Evolutionary conservation across 2,113 vertebrate genomes (phyloP), one percentile per base, ranked within the genome.

Genomic region (Xiphias gladius): DNA sequence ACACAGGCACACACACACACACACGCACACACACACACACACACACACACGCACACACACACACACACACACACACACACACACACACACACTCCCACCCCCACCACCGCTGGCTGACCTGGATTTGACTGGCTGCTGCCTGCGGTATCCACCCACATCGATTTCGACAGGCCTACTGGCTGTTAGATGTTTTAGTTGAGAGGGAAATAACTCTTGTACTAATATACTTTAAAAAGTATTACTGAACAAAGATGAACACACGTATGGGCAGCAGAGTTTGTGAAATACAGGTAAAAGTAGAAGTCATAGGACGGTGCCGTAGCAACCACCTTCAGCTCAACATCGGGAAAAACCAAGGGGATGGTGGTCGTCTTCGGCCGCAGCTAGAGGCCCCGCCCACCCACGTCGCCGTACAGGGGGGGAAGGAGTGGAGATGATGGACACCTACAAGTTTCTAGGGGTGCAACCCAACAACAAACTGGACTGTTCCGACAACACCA

Each of bases 41-140:
- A 35, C 32, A 16, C 46, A 32, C 57, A 22, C 75, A 19, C 65
- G n/a, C 71, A 61, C 55, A 52, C 54, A 61, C 69, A 37, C 39
- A 24, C 39, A 50, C 74, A 77, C 48, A 62, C 75, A 64, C 71
- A 66, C 26, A 76, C 58, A 35, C 32, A 35, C 32, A 35, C 32
- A 35, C 32, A 16, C 46, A 32, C 57, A 22, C 75, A 19, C 65
- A 3, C 66, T 9, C 57, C 61, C 66, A 35, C 77, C 78, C 61
- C 82, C 48, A 46, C 70, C 66, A 76, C 55, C 50, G 30, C 57
- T 92, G 91, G 30, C 57, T 92, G 91, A 93, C 92, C 93, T 93
- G 92, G 77, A 93, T 94, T 91, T 92, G 89, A 92, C 91, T 92
- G 88, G 86, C 88, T 91, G 81, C 71, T 85, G 88, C 77, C 69